These are phyloP conservation scores for Neolamprologus multifasciatus DNA, from an alignment of 2,797 vertebrate genomes.

Conservation along the genomic window DNA sequence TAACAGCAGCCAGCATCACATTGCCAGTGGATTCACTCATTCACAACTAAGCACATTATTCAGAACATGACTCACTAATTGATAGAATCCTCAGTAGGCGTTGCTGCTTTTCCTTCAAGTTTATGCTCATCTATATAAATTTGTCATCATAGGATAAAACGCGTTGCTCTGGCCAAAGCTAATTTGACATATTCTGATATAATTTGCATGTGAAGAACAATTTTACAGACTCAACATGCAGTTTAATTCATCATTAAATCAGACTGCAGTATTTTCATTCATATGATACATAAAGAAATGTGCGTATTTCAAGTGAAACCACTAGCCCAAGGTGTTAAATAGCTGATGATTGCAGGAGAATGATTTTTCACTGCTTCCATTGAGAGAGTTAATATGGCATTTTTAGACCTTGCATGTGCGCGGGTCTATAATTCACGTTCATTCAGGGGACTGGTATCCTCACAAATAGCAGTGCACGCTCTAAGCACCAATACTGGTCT, in stretches of 20 bases:
- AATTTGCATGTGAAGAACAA: not conserved
- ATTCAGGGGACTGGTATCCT: not conserved
- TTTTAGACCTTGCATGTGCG: not conserved
- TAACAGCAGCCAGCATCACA: not conserved
- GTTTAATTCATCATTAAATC: not conserved
- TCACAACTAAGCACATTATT: slow-evolving; percentile 21
- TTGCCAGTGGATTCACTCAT: slow-evolving; percentile 9
- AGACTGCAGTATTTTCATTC: not conserved
- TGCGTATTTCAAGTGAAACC: not conserved
- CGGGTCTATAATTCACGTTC: not conserved
- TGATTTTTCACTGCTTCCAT: not conserved
- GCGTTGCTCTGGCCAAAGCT: not conserved
- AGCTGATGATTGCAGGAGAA: not conserved
- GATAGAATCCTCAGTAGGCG: not conserved
- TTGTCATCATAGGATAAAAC: slow-evolving; percentile 8
- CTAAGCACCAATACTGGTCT: not conserved
- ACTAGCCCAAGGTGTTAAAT: not conserved
- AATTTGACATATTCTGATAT: not conserved
- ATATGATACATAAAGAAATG: not conserved
- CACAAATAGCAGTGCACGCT: not conserved
- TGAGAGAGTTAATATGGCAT: not conserved
- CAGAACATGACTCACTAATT: slow-evolving; percentile 32
- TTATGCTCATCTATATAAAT: slow-evolving; percentile 1
- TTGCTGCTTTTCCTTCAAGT: not conserved
- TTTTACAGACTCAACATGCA: not conserved